phyloP scores from a whole-genome alignment of 2,797 vertebrate genomes.

The Dermochelys coriacea region DNA sequence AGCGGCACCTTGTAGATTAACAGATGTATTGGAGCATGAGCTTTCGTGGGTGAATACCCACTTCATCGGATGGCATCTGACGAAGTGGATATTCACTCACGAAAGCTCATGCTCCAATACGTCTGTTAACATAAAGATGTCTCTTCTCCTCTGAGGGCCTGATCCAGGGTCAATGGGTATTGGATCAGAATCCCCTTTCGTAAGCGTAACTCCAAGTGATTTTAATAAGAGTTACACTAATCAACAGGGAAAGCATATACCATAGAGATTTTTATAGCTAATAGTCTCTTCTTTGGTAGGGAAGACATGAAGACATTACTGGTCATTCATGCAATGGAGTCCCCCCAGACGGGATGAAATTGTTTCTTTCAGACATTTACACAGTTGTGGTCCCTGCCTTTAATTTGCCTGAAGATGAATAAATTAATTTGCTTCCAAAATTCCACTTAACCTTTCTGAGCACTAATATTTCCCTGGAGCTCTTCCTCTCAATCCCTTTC shows the following conservation, averaged over 20 bases:
- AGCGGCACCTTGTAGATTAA: too few relatives aligned
- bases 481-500: background rate
- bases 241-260: background rate
- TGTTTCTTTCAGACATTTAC: background rate
- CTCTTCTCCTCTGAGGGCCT: background rate
- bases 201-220: background rate
- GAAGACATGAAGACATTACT: background rate
- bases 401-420: background rate
- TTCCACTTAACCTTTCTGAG: background rate
- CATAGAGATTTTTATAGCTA: background rate
- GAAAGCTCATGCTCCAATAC: too few relatives aligned
- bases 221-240: background rate
- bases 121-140: background rate
- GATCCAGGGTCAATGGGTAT: background rate
- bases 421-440: background rate
- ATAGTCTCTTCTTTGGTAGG: background rate
- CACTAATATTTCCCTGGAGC: background rate
- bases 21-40: too few relatives aligned
- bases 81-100: too few relatives aligned
- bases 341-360: background rate
- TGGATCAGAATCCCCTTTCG: background rate
- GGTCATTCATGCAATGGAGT: background rate
- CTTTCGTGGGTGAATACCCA: too few relatives aligned
- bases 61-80: too few relatives aligned
- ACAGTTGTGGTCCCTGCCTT: background rate